Evolutionary conservation across 1,140 invertebrate genomes (phyloP), one percentile per base, ranked within the genome.

Genomic region (Brachionus paranguensis): DNA sequence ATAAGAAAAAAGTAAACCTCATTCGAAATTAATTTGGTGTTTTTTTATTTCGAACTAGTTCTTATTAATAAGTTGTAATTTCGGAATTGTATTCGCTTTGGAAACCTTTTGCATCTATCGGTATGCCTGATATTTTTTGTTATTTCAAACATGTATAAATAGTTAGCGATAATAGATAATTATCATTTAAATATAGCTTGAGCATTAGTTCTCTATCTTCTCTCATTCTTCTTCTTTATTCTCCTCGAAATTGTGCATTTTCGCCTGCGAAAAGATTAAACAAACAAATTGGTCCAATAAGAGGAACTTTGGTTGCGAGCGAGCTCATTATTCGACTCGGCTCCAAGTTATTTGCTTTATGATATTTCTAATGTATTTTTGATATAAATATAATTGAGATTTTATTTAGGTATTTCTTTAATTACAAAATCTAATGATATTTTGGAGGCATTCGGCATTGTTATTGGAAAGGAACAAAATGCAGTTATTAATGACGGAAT

Each of bases 371-470:
- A 72, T 72, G 33, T 72, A 41, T 72, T 72, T 72, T 72, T 72
- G 68, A 72, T 72, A 72, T 72, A 72, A 72, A 72, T 72, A 72
- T 72, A 72, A 72, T 72, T 72, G 68, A 72, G 37, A 72, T 72
- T 72, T 72, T 72, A 72, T 72, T 72, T 43, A 72, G 68, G 68
- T 72, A 72, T 72, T 72, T 43, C 68, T 72, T 72, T 72, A 72
- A 72, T 72, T 72, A 72, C 37, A 72, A 20, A 72, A 41, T 47
- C 68, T 72, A 72, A 72, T 72, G 68, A 72, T 72, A 72, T 72
- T 72, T 72, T 72, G 17, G 37, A 72, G 68, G 68, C 68, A 72
- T 72, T 72, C 68, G 37, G 37, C 17, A 43, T 20, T 72, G 29
- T 72, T 60, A 60, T 60, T 60, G 53, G 53, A 43, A 72, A 72